Evolutionary conservation across 2,888 invertebrate species (phyloP), one percentile per base, ranked within the genome.

Genomic region (Amiota minor): DNA sequence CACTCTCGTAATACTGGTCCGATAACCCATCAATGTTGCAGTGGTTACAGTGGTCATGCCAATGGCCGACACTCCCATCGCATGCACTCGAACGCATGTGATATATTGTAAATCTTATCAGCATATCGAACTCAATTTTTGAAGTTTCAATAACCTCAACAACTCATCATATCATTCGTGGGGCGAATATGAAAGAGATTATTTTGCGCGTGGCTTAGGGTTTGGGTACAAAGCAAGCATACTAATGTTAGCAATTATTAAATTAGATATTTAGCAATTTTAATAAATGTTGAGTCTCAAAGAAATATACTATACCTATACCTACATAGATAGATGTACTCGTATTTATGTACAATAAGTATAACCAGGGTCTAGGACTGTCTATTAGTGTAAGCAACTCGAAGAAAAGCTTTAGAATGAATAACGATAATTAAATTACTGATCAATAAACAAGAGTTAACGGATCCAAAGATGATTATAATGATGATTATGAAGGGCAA

Each of bases 11-110:
- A 78, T 46, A 76, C 83, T 9, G 86, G 79, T 2, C 74, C 84
- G n/a, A 86, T 87, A n/a, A 85, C 87, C 11, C 89, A 90, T 77
- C 89, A 89, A 73, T 90, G 90, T 75, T 90, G 90, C 81, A 81
- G 87, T 16, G 89, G 83, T 9, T 88, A 83, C 9, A 88, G 87
- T 75, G 83, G 86, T 1, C 88, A 88, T 70, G 77, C 87, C 8
- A 87, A 88, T 77, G 88, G 87, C 2, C 84, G 89, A 46, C 89
- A 89, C 75, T 81, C 87, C 50, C 89, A 89, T 80, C 85, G 88
- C 70, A 82, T 89, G 78, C 90, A 90, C 82, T 87, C 90, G 18
- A 89, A 89, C 75, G 89, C 90, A 61, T 90, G 90, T 77, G 76
- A 80, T 71, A 80, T 89, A 65, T 81, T 89, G 59, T 89, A 89